These are phyloP conservation scores for Chrysemys picta DNA, from an alignment of 2,113 vertebrate genomes.

Conservation along the genomic window DNA sequence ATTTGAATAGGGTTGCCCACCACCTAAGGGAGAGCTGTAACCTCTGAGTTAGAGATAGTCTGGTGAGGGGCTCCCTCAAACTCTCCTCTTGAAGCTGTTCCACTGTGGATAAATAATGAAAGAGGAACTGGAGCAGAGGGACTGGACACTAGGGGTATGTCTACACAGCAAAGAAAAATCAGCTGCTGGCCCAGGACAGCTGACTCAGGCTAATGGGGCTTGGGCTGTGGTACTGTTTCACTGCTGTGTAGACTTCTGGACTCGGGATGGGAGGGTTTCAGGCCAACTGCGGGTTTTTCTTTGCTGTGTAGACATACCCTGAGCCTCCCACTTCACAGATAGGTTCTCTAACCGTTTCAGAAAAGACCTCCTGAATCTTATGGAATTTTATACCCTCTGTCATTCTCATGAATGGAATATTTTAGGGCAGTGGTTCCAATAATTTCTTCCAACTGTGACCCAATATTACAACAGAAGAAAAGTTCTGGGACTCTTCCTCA, in stretches of 20 bases:
- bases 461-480: background rate
- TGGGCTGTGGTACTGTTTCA: background rate
- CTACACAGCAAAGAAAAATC: no score
- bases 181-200: no score
- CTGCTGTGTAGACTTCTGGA: no score
- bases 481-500: background rate
- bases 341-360: background rate
- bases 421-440: background rate
- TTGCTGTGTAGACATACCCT: background rate
- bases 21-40: no score
- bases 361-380: fast-evolving
- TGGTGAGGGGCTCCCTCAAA: no score
- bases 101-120: no score
- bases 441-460: background rate
- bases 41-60: no score
- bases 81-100: no score
- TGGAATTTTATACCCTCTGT: fast-evolving
- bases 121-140: no score
- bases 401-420: fast-evolving
- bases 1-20: no score
- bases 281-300: background rate
- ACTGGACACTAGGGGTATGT: no score
- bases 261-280: background rate
- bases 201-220: background rate
- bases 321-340: background rate